Percentiles rank a stretch among this genome's conserved stretches.
phyloP scores from a whole-genome alignment of 2,113 vertebrate genomes.

The Cricetomys ansorgei region DNA sequence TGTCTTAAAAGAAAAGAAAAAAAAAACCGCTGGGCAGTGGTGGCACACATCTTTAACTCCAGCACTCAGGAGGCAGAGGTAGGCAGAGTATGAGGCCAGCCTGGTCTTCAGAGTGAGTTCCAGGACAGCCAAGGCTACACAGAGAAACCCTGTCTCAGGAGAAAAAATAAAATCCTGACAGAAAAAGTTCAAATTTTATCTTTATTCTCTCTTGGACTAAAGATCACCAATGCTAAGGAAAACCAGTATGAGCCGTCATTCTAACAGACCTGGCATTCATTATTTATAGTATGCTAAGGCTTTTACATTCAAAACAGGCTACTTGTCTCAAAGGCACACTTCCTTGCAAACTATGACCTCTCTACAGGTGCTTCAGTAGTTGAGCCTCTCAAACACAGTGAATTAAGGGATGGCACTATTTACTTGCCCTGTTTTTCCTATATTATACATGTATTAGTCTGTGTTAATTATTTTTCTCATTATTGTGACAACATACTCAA shows the following conservation, averaged over 20 bases:
- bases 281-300: background rate
- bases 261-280: background rate
- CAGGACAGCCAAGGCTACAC: too few species aligned
- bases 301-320: background rate
- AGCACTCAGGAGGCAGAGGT: too few species aligned
- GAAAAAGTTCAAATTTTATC: too few species aligned
- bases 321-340: slow-evolving; percentile 42
- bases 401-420: background rate
- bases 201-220: too few species aligned
- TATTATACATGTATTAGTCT: background rate
- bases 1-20: too few species aligned
- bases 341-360: background rate
- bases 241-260: background rate
- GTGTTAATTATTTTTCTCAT: background rate
- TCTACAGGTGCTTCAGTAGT: background rate
- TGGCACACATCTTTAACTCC: too few species aligned
- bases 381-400: background rate
- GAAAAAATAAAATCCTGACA: too few species aligned
- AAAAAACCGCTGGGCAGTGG: too few species aligned
- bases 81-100: too few species aligned
- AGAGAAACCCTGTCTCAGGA: too few species aligned
- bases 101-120: too few species aligned
- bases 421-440: slow-evolving; percentile 2
- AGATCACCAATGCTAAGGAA: background rate
- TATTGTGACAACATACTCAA: background rate